Conservation (phyloP, 1,140 invertebrate genomes). For the Scylla paramamosain region DNA sequence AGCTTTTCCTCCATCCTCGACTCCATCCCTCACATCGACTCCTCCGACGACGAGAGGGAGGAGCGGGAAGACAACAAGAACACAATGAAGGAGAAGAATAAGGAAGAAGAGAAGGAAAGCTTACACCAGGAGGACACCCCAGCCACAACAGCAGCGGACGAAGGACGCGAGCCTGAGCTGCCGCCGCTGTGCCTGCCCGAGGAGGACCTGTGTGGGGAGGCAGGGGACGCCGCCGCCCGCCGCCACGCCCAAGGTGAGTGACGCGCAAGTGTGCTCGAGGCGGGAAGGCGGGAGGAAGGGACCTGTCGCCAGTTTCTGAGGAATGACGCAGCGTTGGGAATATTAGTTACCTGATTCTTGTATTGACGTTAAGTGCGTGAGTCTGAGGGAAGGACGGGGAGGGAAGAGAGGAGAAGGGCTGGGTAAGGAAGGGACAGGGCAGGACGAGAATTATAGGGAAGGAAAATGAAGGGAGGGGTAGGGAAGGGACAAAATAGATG, state of each 20-base stretch:
- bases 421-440: neutral
- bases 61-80: neutral
- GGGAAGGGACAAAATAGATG: too few species aligned
- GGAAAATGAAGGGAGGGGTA: too few species aligned
- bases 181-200: conserved; percentile 65
- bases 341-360: neutral
- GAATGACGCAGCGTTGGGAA: neutral
- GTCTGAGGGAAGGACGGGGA: neutral
- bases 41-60: conserved; percentile 58
- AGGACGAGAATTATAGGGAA: neutral
- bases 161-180: conserved; percentile 16
- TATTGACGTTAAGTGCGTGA: neutral
- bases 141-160: neutral
- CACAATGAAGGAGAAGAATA: neutral
- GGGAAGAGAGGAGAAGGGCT: neutral
- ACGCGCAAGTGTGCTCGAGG: neutral
- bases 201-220: conserved; percentile 51
- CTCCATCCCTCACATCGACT: conserved; percentile 70
- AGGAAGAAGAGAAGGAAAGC: neutral
- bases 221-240: conserved; percentile 25
- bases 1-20: conserved; percentile 48
- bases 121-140: neutral
- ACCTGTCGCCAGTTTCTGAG: neutral
- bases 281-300: too few species aligned
- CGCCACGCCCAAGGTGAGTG: neutral